Conservation (phyloP, 2,888 invertebrate species). For the Biston stratarius region DNA sequence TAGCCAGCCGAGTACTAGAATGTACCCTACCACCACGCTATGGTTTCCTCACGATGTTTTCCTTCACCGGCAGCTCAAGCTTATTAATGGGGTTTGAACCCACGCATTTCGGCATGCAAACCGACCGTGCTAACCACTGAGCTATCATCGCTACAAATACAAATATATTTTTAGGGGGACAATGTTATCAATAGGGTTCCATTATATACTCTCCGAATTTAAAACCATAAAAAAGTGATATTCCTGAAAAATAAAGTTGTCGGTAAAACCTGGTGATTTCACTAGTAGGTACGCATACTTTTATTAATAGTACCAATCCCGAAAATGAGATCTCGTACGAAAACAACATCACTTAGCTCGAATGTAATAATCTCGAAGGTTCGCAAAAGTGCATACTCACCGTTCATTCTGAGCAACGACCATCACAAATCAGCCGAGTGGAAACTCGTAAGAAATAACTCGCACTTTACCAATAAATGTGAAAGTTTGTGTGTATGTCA, state of each 20-base stretch:
- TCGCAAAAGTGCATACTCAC: slow-evolving; percentile 39
- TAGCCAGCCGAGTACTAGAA: too few species aligned
- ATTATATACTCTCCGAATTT: too few species aligned
- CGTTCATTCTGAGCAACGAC: slow-evolving; percentile 26
- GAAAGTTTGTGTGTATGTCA: not conserved
- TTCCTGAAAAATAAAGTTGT: not conserved
- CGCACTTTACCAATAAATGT: not conserved
- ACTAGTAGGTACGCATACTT: not conserved
- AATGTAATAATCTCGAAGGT: slow-evolving; percentile 20
- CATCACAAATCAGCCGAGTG: slow-evolving; percentile 55
- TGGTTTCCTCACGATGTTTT: too few species aligned
- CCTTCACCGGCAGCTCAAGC: too few species aligned
- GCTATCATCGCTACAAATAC: too few species aligned
- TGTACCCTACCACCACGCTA: too few species aligned
- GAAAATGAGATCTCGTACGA: slow-evolving; percentile 13
- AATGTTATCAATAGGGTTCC: too few species aligned
- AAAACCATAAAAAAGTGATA: too few species aligned
- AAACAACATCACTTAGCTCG: slow-evolving; percentile 29
- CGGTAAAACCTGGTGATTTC: not conserved
- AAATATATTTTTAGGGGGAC: too few species aligned
- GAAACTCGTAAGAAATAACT: slow-evolving; percentile 33
- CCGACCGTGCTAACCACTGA: too few species aligned
- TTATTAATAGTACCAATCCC: slow-evolving; percentile 6
- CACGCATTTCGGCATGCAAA: too few species aligned
- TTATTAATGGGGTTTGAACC: too few species aligned